Evolutionary conservation across 2,888 invertebrate genomes (phyloP).

Genomic region (Fragum whitleyi): DNA sequence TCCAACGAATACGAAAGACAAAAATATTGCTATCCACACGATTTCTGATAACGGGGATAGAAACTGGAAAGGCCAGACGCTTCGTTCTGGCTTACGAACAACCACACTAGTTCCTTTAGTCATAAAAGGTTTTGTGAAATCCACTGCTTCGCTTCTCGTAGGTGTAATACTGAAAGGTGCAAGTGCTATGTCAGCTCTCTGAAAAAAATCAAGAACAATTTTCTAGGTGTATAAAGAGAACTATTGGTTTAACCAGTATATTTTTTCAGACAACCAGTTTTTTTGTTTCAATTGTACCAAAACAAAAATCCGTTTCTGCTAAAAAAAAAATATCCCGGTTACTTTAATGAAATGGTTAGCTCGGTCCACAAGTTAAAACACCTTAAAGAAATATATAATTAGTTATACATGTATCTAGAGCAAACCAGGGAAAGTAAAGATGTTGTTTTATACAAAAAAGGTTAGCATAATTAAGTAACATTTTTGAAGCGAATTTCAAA

Average conservation of each 20-base stretch:
- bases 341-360: too few species aligned
- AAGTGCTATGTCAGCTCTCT: constrained; percentile 98
- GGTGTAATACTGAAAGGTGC: constrained; percentile 97
- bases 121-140: constrained; percentile 99
- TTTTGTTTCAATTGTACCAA: too few species aligned
- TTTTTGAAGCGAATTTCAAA: too few species aligned
- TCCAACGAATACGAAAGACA: constrained; percentile 77
- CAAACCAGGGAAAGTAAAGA: too few species aligned
- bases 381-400: too few species aligned
- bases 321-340: too few species aligned
- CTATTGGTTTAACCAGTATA: not conserved
- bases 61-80: constrained; percentile 97
- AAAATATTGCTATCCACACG: constrained; percentile 87
- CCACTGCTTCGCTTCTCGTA: constrained; percentile 96
- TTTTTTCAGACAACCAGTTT: too few species aligned
- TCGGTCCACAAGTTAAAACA: too few species aligned
- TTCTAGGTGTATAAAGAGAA: constrained; percentile 20
- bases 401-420: too few species aligned
- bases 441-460: too few species aligned
- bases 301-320: too few species aligned
- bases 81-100: constrained; percentile 95
- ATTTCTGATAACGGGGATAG: constrained; percentile 96
- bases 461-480: too few species aligned
- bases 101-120: constrained; percentile 97
- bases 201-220: constrained; percentile 77